Evolutionary conservation across 2,888 invertebrate genomes (phyloP).

Genomic region (Meteorus colon): DNA sequence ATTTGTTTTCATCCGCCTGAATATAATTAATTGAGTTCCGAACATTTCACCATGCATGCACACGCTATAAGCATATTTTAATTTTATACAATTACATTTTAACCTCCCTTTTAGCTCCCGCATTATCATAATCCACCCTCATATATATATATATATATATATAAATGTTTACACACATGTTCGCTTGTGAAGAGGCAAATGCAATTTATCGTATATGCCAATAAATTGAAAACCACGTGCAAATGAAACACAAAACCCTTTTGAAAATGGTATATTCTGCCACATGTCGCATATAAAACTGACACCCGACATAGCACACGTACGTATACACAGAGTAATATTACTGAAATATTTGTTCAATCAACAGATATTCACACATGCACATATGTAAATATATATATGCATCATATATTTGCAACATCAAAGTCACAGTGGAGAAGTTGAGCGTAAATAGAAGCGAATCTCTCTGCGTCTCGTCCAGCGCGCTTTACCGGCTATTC

Average conservation of each 20-base stretch:
- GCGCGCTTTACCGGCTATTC: conserved; percentile 6
- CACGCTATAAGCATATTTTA: neutral
- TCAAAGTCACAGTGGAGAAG: conserved; percentile 15
- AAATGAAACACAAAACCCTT: conserved; percentile 24
- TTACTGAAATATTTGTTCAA: neutral
- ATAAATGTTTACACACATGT: neutral
- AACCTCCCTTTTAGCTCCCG: conserved; percentile 4
- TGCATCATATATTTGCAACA: neutral
- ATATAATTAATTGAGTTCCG: neutral
- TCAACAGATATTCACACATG: neutral
- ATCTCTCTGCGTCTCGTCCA: conserved; percentile 17
- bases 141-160: neutral
- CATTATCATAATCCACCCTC: neutral
- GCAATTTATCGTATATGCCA: conserved; percentile 16
- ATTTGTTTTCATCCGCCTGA: neutral
- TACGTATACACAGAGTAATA: neutral
- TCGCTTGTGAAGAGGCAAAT: neutral
- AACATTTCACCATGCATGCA: neutral
- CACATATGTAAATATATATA: neutral
- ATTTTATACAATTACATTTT: conserved; percentile 15
- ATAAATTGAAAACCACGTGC: conserved; percentile 32
- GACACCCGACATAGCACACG: neutral
- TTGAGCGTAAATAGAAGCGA: conserved; percentile 16
- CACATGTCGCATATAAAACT: neutral
- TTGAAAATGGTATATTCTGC: conserved; percentile 10